Evolutionary conservation across 2,113 vertebrate species (phyloP).

Genomic region (Lepidothrix coronata): DNA sequence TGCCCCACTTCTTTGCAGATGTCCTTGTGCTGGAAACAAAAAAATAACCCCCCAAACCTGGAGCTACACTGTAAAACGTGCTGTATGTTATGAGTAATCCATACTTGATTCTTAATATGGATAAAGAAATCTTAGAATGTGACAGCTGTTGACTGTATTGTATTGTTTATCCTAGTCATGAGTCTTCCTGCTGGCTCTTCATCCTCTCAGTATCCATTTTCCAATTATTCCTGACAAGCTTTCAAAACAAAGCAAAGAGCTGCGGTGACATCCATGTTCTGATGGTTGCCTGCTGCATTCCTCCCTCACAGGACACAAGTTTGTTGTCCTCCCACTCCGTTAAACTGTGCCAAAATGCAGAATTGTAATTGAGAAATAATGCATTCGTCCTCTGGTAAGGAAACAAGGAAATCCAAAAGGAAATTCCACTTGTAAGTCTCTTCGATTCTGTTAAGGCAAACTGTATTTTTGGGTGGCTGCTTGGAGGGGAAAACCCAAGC

Average conservation of each 20-base stretch:
- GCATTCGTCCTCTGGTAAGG: not conserved
- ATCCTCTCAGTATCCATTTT: not conserved
- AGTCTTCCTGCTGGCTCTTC: not conserved
- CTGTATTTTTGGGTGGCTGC: not conserved
- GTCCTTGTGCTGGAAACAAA: not conserved
- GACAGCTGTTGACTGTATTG: not conserved
- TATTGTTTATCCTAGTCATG: not conserved
- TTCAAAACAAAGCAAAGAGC: not conserved
- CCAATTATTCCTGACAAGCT: not conserved
- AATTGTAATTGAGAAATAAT: not conserved
- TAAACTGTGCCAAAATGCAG: not conserved
- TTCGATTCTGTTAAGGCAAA: not conserved
- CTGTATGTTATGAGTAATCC: not conserved
- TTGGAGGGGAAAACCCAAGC: not conserved
- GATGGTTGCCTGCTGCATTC: not conserved
- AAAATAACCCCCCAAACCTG: not conserved
- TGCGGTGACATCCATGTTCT: not conserved
- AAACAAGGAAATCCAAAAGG: slow-evolving; percentile 11
- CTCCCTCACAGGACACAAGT: not conserved
- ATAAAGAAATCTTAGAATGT: not conserved
- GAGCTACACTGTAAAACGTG: not conserved
- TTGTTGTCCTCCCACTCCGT: not conserved
- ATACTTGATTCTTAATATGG: not conserved
- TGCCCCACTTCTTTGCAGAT: not conserved
- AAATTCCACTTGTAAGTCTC: not conserved